Evolutionary conservation across 2,113 vertebrate species (phyloP), one percentile per base, ranked within the genome.

Genomic region (Bufo bufo): DNA sequence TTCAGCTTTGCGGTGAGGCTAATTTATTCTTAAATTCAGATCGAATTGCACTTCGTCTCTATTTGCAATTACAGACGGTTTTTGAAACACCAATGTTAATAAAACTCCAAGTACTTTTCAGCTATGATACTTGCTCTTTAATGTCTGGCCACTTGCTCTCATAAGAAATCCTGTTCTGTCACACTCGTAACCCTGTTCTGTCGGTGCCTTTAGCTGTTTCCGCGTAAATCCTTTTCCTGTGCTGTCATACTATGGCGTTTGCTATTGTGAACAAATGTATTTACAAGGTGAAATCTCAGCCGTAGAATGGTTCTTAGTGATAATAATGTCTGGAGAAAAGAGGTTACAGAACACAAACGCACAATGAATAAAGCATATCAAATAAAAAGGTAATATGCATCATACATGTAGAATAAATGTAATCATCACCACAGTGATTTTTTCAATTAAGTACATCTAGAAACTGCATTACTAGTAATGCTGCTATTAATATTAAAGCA

Each of bases 251-350:
- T 86, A 10, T 75, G 84, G 77, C 54, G 75, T 56, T 61, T 45
- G 43, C 84, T 77, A 58, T 85, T 85, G 84, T 85, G 54, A 85
- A 85, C 71, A 85, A 85, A 85, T 75, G 84, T 75, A 85, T 85
- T 85, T 85, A 77, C 69, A 85, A 85, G 71, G 84, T 78, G 74
- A 86, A 86, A 65, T 78, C 84, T 77, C 49, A 47, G 61, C 58
- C 58, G 65, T 65, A 65, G 77, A 86, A 49, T 86, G 74, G 45
- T 77, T 43, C 84, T 78, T 63, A 78, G 72, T 23, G 74, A 86
- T 86, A 78, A 86, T 63, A 43, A 86, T 77, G 77, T 63, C 74
- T 63, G 45, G n/a, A 33, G 23, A 74, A 47, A 86, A 86, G 33
- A 85, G 69, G 58, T n/a, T 11, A 85, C 17, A 49, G 19, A 78